Evolutionary conservation across 2,797 vertebrate species (phyloP), one percentile per base, ranked within the genome.

Genomic region (Cryptoblepharus egeriae): DNA sequence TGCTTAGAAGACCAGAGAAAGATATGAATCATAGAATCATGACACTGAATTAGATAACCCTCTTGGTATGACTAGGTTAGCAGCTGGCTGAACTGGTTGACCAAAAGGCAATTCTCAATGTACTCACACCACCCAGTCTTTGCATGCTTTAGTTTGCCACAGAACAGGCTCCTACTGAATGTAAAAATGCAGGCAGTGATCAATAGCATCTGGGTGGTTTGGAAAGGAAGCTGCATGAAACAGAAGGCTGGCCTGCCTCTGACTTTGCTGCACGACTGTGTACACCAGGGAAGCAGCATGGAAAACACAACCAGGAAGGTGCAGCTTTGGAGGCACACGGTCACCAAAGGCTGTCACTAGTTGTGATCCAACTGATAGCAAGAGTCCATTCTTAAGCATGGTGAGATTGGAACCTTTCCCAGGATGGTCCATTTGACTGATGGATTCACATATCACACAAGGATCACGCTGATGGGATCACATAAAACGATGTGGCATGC

Each of bases 271-370:
- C 24, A 37, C 18, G 67, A 11, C 6, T 45, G 20, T 24, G 16
- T 35, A 77, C 1, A 13, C 20, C 28, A 8, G 4, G 10, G 9
- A 57, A 65, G 45, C 45, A n/a, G 2, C 1, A 10, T 52, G 13
- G 42, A 16, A 10, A 18, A 6, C 6, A 18, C 0, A 0, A 3
- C 9, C 67, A 68, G 1, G 4, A 4, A 32, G 3, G 9, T 16
- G 35, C 30, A 1, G 16, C 60, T 55, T 9, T 39, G 0, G 3
- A 45, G 7, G 16, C 24, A 77, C 26, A 1, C n/a, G 9, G 28
- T 12, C 58, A 58, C 37, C 3, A 11, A 1, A 30, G 26, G 45
- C 67, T 77, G 26, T 72, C 37, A 11, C 74, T 77, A 80, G 72
- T 16, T 12, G n/a, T 49, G 65, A 58, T 26, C 4, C 81, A 52